These are phyloP conservation scores for Neoaliturus tenellus DNA, from an alignment of 2,888 invertebrate species.

Conservation along the genomic window DNA sequence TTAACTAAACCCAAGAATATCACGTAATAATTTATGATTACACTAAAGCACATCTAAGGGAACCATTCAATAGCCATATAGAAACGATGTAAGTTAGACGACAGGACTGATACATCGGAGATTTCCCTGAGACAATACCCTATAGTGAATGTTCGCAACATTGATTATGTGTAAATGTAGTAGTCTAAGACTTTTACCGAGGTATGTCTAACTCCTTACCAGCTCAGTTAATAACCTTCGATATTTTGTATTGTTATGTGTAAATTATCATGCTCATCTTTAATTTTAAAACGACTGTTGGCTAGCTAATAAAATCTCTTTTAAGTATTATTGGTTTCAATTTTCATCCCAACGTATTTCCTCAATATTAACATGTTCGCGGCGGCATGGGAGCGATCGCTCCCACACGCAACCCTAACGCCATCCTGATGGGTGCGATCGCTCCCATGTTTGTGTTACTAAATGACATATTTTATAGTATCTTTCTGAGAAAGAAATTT, in stretches of 20 bases:
- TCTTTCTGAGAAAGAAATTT: too few relatives aligned
- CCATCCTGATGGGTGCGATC: too few relatives aligned
- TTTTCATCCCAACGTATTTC: background rate
- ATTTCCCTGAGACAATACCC: background rate
- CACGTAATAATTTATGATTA: background rate
- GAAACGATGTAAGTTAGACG: background rate
- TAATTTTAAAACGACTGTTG: conserved; percentile 3
- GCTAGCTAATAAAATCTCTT: conserved; percentile 18
- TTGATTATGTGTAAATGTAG: background rate
- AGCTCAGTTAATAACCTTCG: background rate
- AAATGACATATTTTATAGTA: too few relatives aligned
- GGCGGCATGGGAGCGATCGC: too few relatives aligned
- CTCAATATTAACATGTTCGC: too few relatives aligned
- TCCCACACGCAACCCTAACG: too few relatives aligned
- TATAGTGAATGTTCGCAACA: background rate
- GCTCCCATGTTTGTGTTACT: too few relatives aligned
- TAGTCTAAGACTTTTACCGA: background rate
- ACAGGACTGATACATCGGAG: background rate
- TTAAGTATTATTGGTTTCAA: background rate
- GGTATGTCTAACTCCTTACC: background rate
- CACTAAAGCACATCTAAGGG: background rate
- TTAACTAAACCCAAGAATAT: background rate
- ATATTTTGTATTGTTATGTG: conserved; percentile 14
- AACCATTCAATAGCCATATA: background rate
- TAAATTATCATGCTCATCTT: conserved; percentile 17